Percentiles rank a stretch among this genome's conserved stretches.
These are phyloP conservation scores for Puntigrus tetrazona DNA, from an alignment of 2,113 vertebrate genomes.

Conservation along the genomic window DNA sequence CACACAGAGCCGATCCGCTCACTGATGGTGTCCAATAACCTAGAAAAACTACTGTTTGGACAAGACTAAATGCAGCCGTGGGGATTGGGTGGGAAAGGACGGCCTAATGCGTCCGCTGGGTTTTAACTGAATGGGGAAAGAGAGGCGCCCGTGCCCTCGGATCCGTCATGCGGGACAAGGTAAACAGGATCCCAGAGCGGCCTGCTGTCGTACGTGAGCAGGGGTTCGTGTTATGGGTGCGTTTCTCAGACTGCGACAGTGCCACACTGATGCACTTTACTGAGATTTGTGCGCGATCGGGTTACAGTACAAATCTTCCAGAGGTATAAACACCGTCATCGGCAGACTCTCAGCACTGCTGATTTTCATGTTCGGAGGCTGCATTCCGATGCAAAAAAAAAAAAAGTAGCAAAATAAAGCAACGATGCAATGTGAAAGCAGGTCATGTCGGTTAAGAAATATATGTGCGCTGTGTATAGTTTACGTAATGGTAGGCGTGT, in stretches of 20 bases:
- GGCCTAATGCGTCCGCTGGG: slow-evolving; percentile 51
- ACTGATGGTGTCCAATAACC: slow-evolving; percentile 69
- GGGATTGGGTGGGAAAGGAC: slow-evolving; percentile 61
- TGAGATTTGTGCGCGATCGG: slow-evolving; percentile 29
- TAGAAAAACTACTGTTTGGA: slow-evolving; percentile 64
- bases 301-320: background rate
- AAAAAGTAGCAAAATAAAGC: background rate
- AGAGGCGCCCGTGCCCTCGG: slow-evolving; percentile 38
- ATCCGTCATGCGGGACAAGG: slow-evolving; percentile 53
- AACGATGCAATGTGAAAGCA: background rate
- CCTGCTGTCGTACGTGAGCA: slow-evolving; percentile 47
- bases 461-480: background rate
- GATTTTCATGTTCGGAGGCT: background rate
- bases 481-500: background rate
- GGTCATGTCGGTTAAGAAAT: too few species aligned
- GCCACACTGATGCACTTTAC: background rate
- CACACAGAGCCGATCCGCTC: slow-evolving; percentile 55
- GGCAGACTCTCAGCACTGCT: background rate
- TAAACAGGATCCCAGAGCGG: slow-evolving; percentile 58
- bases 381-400: background rate
- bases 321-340: background rate
- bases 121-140: slow-evolving; percentile 47
- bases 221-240: slow-evolving; percentile 42
- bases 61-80: slow-evolving; percentile 63
- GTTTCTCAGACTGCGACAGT: slow-evolving; percentile 28